Conservation (phyloP, 2,797 vertebrate species). For the Sebastes trivittatus region DNA sequence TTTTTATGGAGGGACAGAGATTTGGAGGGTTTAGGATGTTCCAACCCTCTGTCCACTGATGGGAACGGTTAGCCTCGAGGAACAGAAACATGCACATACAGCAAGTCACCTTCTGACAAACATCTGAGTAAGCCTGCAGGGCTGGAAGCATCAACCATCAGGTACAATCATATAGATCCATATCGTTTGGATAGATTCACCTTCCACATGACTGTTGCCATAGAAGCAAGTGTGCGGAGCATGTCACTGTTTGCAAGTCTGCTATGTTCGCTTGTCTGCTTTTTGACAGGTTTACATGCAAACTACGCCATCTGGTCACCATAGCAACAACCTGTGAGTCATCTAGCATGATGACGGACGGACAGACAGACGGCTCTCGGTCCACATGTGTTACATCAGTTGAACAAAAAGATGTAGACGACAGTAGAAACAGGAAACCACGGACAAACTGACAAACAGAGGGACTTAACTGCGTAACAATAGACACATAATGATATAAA, state of each 20-base stretch:
- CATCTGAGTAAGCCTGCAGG: neutral
- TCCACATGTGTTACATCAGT: neutral
- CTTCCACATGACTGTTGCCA: conserved; percentile 9
- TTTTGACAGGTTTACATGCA: neutral
- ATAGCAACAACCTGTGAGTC: conserved; percentile 36
- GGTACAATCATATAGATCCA: neutral
- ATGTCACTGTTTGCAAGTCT: neutral
- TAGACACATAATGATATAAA: neutral
- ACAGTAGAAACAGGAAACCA: neutral
- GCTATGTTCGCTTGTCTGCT: neutral
- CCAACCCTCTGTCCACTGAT: no score
- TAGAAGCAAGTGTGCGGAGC: conserved; percentile 23
- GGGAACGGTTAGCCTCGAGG: no score
- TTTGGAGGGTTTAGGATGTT: no score
- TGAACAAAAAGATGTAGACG: neutral
- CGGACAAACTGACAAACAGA: neutral
- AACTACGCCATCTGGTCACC: conserved; percentile 25
- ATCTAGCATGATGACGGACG: neutral
- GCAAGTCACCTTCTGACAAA: neutral
- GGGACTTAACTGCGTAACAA: no score
- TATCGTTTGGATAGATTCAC: neutral
- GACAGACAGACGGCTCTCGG: neutral
- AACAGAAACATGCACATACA: neutral
- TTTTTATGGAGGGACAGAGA: neutral
- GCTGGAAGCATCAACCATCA: neutral